Conservation (phyloP, 2,888 invertebrate species). For the Pardosa pseudoannulata region DNA sequence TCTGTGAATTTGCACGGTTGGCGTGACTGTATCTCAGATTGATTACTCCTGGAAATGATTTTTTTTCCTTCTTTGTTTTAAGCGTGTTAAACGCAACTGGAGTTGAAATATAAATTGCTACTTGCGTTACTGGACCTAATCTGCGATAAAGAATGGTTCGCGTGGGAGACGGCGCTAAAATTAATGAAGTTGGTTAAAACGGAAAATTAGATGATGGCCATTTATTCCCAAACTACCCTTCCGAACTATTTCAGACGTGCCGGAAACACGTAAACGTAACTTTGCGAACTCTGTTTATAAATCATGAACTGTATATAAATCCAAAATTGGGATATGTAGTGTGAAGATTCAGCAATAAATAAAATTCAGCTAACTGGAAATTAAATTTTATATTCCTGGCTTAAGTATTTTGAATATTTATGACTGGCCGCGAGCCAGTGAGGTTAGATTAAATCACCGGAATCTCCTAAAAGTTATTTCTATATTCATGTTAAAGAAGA, state of each 20-base stretch:
- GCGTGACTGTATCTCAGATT: not conserved
- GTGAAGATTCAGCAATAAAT: not conserved
- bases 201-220: constrained; percentile 5
- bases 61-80: constrained; percentile 14
- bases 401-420: not conserved
- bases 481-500: no score
- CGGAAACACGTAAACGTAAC: not conserved
- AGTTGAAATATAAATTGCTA: constrained; percentile 14
- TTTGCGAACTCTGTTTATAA: not conserved
- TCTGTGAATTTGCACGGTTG: not conserved
- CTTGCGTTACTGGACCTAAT: not conserved
- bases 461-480: no score
- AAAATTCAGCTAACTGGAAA: not conserved
- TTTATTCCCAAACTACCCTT: not conserved
- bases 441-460: no score
- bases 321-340: not conserved
- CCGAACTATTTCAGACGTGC: not conserved
- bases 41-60: not conserved
- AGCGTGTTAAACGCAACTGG: constrained; percentile 7
- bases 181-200: constrained; percentile 17
- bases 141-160: constrained; percentile 1
- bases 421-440: not conserved
- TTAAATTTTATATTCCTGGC: not conserved
- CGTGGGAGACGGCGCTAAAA: not conserved
- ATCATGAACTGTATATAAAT: not conserved